Conservation (phyloP, 1,140 invertebrate species). For the Pemphigus obesinymphae region DNA sequence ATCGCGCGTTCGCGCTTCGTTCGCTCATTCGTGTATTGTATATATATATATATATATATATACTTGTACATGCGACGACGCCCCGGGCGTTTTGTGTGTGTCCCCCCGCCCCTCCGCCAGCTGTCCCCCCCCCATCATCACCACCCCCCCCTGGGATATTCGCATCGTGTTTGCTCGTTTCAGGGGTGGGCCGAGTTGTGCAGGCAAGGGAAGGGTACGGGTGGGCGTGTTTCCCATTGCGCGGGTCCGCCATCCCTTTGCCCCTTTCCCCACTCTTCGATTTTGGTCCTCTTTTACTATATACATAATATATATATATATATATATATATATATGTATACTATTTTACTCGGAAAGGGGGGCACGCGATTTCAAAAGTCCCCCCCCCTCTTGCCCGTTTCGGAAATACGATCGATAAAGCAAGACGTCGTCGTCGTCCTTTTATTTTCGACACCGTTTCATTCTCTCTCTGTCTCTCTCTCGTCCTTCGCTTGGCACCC, state of each 20-base stretch:
- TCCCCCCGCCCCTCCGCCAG: background rate
- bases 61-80: background rate
- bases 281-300: background rate
- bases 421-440: constrained; percentile 26
- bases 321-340: background rate
- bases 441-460: constrained; percentile 27
- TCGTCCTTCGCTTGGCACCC: background rate
- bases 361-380: constrained; percentile 36
- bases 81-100: background rate
- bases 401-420: constrained; percentile 31
- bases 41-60: background rate
- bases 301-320: background rate
- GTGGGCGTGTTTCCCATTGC: constrained; percentile 20
- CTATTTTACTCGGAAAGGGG: no score
- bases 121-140: background rate
- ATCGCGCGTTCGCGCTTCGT: constrained; percentile 20
- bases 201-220: background rate
- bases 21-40: constrained; percentile 26
- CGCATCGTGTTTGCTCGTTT: background rate
- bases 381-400: background rate
- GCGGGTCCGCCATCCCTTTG: background rate
- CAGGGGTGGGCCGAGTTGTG: background rate
- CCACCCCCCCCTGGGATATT: background rate
- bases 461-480: no score
- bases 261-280: background rate